Evolutionary conservation across 2,797 vertebrate genomes (phyloP), one percentile per base, ranked within the genome.

Genomic region (Hippoglossus hippoglossus): DNA sequence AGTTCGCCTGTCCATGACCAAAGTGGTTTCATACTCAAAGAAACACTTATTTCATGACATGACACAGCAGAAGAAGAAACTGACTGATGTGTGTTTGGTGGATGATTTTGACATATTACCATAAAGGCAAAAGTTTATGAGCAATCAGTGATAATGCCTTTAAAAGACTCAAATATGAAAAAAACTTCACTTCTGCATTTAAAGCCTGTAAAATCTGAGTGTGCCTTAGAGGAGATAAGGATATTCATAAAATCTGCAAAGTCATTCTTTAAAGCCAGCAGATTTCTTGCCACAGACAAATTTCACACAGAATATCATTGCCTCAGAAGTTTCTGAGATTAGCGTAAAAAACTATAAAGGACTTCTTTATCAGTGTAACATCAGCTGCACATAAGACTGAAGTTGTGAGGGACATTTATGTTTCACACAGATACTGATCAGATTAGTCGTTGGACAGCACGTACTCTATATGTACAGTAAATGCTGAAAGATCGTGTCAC

Each of bases 181-280:
- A 28, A 36, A 69, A 63, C 57, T 3, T 3, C 34, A 46, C 24
- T 61, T 13, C 6, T 66, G 19, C 11, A 60, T 66, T 69, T 49
- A 49, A 6, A 67, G 69, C 5, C 5, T 8, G 22, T 57, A 59
- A 68, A 71, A 56, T 5, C 71, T 51, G 54, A 13, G 15, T 6
- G n/a, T 21, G 60, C 67, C 61, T 44, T 7, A 24, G 10, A 41
- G 70, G 26, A 46, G 56, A 81, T 77, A 63, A 54, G 24, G 19
- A 63, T 64, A 71, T 58, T 77, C n/a, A 69, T 56, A 5, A 65
- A 76, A 50, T 79, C 25, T 75, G 53, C 57, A 8, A 34, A 56
- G 65, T 19, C 64, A 74, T 36, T 21, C 41, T 44, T 44, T 44
- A 41, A 44, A 13, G 41, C 16, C 12, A 44, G 41, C 41, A 5